A percentile compares a stretch with the other conserved stretches of the same genome.
Conservation (phyloP, 2,888 invertebrate genomes). For the Plemyria rubiginata region DNA sequence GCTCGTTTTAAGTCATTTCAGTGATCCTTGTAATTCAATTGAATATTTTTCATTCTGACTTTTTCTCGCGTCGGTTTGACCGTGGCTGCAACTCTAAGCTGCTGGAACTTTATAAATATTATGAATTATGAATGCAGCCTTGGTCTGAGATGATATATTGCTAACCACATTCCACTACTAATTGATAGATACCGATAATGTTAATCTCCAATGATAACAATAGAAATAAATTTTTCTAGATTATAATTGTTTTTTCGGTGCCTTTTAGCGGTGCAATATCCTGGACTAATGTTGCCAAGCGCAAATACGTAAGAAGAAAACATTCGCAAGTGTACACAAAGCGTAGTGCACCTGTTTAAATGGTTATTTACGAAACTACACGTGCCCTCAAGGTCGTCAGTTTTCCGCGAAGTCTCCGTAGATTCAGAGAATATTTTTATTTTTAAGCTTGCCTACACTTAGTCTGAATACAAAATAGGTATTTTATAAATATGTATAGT, state of each 20-base stretch:
- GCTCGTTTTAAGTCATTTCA: no score
- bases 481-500: no score
- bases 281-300: no score
- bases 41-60: no score
- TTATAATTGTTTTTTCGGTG: no score
- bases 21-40: no score
- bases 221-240: no score
- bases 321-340: neutral
- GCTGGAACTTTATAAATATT: constrained; percentile 26
- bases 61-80: neutral
- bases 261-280: no score
- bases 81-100: constrained; percentile 9
- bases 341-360: neutral
- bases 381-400: constrained; percentile 19
- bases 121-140: constrained; percentile 28
- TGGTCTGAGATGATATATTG: constrained; percentile 41
- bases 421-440: constrained; percentile 17
- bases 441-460: neutral
- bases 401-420: constrained; percentile 14
- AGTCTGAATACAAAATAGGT: constrained; percentile 9
- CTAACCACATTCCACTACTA: constrained; percentile 40
- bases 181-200: constrained; percentile 37
- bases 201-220: no score
- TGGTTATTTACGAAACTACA: constrained; percentile 17
- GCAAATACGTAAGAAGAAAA: no score